Percentiles rank a stretch among this genome's conserved stretches.
These are phyloP conservation scores for Salpingus planirostris DNA, from an alignment of 2,888 invertebrate species.

Conservation along the genomic window DNA sequence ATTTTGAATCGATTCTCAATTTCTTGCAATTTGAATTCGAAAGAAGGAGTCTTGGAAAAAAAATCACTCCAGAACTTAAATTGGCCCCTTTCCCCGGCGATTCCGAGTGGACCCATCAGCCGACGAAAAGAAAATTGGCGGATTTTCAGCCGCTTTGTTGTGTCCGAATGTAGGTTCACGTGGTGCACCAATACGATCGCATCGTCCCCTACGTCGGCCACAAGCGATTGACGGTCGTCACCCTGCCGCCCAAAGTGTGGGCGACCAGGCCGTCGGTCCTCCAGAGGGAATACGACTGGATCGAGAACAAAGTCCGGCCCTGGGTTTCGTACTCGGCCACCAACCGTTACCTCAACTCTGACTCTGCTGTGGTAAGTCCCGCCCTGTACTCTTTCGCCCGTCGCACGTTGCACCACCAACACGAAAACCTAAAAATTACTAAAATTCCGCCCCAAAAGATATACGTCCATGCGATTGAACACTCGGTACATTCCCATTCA, in stretches of 20 bases:
- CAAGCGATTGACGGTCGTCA: constrained; percentile 54
- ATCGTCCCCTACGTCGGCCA: constrained; percentile 43
- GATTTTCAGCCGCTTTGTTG: too few relatives aligned
- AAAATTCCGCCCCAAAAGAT: too few relatives aligned
- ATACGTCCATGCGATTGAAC: too few relatives aligned
- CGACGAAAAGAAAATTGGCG: too few relatives aligned
- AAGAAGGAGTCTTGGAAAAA: too few relatives aligned
- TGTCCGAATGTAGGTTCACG: constrained; percentile 43
- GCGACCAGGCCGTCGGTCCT: constrained; percentile 59
- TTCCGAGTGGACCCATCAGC: too few relatives aligned
- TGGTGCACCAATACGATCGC: constrained; percentile 41
- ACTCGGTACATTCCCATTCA: too few relatives aligned
- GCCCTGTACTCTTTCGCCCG: constrained; percentile 5
- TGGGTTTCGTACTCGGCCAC: constrained; percentile 54
- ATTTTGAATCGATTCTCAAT: too few relatives aligned
- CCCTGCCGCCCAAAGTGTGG: constrained; percentile 49
- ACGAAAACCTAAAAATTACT: too few relatives aligned
- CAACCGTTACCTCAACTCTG: constrained; percentile 72
- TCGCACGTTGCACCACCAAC: constrained; percentile 1
- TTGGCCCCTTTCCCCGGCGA: too few relatives aligned
- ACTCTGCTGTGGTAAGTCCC: constrained; percentile 59
- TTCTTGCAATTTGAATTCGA: too few relatives aligned
- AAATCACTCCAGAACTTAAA: too few relatives aligned
- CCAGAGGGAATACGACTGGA: constrained; percentile 59
- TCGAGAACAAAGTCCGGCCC: constrained; percentile 56